Evolutionary conservation across 2,797 vertebrate genomes (phyloP), one percentile per base, ranked within the genome.

Genomic region (Huso huso): DNA sequence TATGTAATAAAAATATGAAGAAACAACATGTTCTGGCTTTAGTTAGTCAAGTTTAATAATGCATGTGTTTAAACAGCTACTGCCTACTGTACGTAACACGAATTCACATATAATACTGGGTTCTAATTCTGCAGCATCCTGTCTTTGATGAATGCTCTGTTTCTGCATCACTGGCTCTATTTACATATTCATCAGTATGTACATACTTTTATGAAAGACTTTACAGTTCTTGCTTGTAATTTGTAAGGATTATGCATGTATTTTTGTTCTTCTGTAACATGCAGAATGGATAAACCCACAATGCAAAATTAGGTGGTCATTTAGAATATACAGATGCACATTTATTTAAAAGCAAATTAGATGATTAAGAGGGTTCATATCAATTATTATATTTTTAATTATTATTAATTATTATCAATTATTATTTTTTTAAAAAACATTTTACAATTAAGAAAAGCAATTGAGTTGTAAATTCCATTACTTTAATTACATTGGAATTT

Each of bases 141-240:
- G 61, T 37, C 61, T 15, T 62, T 62, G 61, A 6, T 62, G 15
- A 62, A 62, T 62, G 61, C 61, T 62, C 48, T 12, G 7, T 62
- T 62, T 62, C 61, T 62, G 61, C 61, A 62, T 62, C 61, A 62
- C 18, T 62, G 18, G 48, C 5, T 62, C 7, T 8, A 62, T 62
- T 62, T 62, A 62, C 61, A 62, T 62, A 62, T 62, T 62, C 61
- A 62, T 62, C 61, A 62, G 61, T 62, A 62, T 62, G 61, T 18
- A 62, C 18, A 62, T 62, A 62, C 15, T 62, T 62, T 62, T 62
- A 62, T 2, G 13, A 62, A 62, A 62, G 7, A 62, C 61, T 62
- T 23, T 62, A 62, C 61, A 62, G 61, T 18, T 13, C 61, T 62
- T 37, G 13, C 61, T 23, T 62, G 61, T 6, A 62, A 62, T 62